phyloP scores from a whole-genome alignment of 2,888 invertebrate species.

The Diplazon laetatorius region DNA sequence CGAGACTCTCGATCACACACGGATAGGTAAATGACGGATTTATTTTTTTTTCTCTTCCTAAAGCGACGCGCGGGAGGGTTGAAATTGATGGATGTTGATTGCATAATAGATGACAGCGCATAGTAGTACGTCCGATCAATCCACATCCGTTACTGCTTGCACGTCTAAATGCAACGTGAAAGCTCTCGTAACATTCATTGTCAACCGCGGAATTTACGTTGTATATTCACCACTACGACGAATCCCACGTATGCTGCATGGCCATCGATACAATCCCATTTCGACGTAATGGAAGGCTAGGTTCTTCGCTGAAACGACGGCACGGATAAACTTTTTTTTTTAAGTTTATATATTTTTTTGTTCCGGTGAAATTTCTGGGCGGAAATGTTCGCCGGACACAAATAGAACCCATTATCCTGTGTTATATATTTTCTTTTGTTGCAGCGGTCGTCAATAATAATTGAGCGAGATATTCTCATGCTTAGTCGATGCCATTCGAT shows the following conservation, averaged over 20 bases:
- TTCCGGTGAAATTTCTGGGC: too few relatives aligned
- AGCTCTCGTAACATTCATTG: conserved; percentile 45
- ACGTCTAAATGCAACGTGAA: conserved; percentile 47
- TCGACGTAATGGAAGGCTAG: not conserved
- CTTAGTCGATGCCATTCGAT: too few relatives aligned
- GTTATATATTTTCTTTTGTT: too few relatives aligned
- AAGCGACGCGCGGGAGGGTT: conserved; percentile 44
- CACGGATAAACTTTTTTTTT: conserved; percentile 5
- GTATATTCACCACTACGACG: conserved; percentile 6
- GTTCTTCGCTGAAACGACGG: not conserved
- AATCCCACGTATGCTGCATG: not conserved
- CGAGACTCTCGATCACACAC: conserved; percentile 1
- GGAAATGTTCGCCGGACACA: too few relatives aligned
- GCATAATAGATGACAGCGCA: conserved; percentile 32
- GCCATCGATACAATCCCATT: conserved; percentile 6
- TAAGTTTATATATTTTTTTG: not conserved
- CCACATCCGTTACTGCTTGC: conserved; percentile 55
- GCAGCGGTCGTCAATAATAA: too few relatives aligned
- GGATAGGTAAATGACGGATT: conserved; percentile 22
- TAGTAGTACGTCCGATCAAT: conserved; percentile 48
- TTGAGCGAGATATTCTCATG: too few relatives aligned
- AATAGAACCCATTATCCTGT: too few relatives aligned
- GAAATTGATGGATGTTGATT: conserved; percentile 61
- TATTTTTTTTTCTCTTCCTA: conserved; percentile 6
- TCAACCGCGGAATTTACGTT: conserved; percentile 13